Percentiles rank a stretch among this genome's conserved stretches.
phyloP scores from a whole-genome alignment of 2,888 invertebrate species.

The Dexiosoma caninum region DNA sequence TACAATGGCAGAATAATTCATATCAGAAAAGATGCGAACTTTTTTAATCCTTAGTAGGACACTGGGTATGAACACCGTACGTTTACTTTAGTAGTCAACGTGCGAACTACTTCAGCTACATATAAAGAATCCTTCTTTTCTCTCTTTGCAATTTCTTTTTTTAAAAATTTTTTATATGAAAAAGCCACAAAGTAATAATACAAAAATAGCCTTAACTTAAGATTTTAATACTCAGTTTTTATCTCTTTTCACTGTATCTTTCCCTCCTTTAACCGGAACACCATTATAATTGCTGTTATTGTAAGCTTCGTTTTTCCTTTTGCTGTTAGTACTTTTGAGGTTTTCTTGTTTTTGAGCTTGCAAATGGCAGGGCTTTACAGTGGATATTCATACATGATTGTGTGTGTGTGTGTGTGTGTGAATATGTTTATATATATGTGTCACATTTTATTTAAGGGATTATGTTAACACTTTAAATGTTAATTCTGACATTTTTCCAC shows the following conservation, averaged over 20 bases:
- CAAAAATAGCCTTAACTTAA: constrained; percentile 22
- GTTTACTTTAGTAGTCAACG: too few relatives aligned
- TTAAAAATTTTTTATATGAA: background rate
- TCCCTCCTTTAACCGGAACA: background rate
- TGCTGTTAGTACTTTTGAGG: constrained; percentile 38
- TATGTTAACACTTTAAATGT: constrained; percentile 62
- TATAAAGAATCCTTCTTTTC: too few relatives aligned
- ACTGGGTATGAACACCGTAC: too few relatives aligned
- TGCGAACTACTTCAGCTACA: too few relatives aligned
- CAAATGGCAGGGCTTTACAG: background rate
- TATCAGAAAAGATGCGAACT: too few relatives aligned
- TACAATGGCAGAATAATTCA: too few relatives aligned
- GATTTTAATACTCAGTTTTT: constrained; percentile 29
- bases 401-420: background rate
- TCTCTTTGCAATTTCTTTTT: too few relatives aligned
- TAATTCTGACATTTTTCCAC: constrained; percentile 52
- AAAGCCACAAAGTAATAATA: background rate
- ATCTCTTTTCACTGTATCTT: background rate
- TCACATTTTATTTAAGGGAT: constrained; percentile 56
- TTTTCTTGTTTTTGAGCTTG: background rate
- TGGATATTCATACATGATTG: background rate
- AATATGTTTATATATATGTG: background rate
- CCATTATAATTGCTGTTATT: constrained; percentile 9
- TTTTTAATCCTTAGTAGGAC: too few relatives aligned
- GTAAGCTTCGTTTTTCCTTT: background rate